Evolutionary conservation across 2,797 vertebrate genomes (phyloP).

Genomic region (Myotis myotis): DNA sequence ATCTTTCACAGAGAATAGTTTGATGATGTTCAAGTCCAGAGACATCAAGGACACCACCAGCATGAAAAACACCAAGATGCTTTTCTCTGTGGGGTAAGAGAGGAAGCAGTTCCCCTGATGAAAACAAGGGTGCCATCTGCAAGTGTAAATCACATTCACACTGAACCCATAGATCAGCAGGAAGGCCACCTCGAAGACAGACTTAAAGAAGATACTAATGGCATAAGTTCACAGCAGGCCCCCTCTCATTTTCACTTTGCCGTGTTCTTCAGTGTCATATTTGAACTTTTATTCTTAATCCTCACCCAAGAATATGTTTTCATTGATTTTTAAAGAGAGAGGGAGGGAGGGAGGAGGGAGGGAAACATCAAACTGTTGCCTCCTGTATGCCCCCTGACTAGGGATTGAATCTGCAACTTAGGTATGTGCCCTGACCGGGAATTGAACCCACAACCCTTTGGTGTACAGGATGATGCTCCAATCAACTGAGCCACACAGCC

Average conservation of each 20-base stretch:
- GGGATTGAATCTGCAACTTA: neutral
- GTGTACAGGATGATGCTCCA: neutral
- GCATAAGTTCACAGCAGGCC: conserved; percentile 92
- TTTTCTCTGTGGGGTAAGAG: conserved; percentile 93
- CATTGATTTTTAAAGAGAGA: neutral
- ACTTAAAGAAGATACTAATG: conserved; percentile 93
- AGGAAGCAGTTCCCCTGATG: conserved; percentile 95
- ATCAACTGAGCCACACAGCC: neutral
- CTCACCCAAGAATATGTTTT: neutral
- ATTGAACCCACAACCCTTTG: neutral
- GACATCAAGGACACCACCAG: conserved; percentile 93
- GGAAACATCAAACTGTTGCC: neutral
- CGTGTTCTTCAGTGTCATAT: conserved; percentile 91
- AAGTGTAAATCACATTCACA: conserved; percentile 90
- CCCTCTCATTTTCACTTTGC: conserved; percentile 93
- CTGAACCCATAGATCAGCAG: conserved; percentile 93
- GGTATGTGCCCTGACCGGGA: neutral
- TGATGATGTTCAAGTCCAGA: conserved; percentile 91
- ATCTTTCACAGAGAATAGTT: conserved; percentile 93
- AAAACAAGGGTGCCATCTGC: conserved; percentile 88
- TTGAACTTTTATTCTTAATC: conserved; percentile 83
- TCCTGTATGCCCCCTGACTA: neutral
- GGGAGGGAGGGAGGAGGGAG: neutral
- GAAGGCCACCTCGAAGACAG: conserved; percentile 92
- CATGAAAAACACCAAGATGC: conserved; percentile 96